Evolutionary conservation across 1,140 invertebrate species (phyloP), one percentile per base, ranked within the genome.

Genomic region (Drosophila pseudoobscura): DNA sequence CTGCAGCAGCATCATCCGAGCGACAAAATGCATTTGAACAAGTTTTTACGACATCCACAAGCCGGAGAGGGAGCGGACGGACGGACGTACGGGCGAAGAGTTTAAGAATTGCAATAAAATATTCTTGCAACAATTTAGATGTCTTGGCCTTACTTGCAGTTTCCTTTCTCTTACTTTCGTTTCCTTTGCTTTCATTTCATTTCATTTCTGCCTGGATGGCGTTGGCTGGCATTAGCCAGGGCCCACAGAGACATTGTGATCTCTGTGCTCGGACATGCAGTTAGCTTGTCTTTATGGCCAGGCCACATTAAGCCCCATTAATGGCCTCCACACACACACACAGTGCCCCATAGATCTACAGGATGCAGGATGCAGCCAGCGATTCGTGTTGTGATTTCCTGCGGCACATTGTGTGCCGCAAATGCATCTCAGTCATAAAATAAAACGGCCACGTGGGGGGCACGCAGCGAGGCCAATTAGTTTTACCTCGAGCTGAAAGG

Each of bases 111-210:
- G 80, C 80, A 80, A 84, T 84, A 76, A 84, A 84, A 84, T 78
- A 84, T 70, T 70, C 83, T 80, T 84, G 80, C 80, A 84, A 84
- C 80, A 84, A 84, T 84, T 84, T 84, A 84, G 80, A 79, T 76
- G 80, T 66, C 80, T 39, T 39, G 35, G 35, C 35, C 11, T 13
- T 39, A 13, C 35, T 5, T 13, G 68, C 66, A 69, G 52, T 26
- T 70, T 70, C 63, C 64, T 46, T 35, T 35, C 2, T 8, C 24
- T 39, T 35, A 0, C 35, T 13, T 13, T 39, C 35, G n/a, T n/a
- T n/a, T 1, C 3, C 11, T 39, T n/a, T n/a, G 1, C 35, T 39
- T 39, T 39, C 35, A 4, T 13, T 39, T 3, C 24, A 11, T 39
- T 39, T 39, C 35, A 13, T 39, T 39, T 39, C 35, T 39, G 35